Evolutionary conservation across 2,113 vertebrate genomes (phyloP), one percentile per base, ranked within the genome.

Genomic region (Callocephalon fimbriatum): DNA sequence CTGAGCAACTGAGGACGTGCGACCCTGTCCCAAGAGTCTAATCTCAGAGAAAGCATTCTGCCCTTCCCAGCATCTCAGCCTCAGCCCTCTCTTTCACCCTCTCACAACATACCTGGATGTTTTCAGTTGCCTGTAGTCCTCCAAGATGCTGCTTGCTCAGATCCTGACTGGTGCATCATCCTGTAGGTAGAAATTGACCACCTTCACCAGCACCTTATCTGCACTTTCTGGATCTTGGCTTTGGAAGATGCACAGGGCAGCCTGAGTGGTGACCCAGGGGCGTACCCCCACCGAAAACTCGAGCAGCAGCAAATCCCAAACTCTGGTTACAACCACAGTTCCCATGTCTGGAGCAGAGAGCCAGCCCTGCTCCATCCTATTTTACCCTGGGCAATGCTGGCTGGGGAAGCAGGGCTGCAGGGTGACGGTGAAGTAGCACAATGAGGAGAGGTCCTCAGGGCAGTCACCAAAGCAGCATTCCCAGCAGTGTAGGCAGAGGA

Each of bases 391-490:
- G 29, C 26, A 42, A 32, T 45, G 27, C 51, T 87, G 86, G 37
- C 44, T 35, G 35, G 59, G 59, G 48, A 23, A 76, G 6, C 4
- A 77, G 56, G 61, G 56, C 68, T 77, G 29, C 50, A 48, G 13
- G 9, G 12, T 26, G 25, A 8, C 4, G 8, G 17, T 31, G 7
- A 62, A 77, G 12, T 7, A 71, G 18, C 35, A 27, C 0, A 0
- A 32, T 10, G 2, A 37, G 12, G 31, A 10, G 7, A 61, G 11
- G 15, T 62, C 23, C 59, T 58, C 25, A 9, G n/a, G 16, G 17
- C 15, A 40, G 10, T 56, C 54, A 80, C 54, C 45, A 80, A 45
- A 53, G 40, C 3, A 7, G 11, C n/a, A 15, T 45, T 91, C 20
- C 45, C 47, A 74, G 4, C 37, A 51, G 3, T 1, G 2, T 3